Base-by-base conservation (phyloP, 2,797 vertebrate genomes). In the Danio albolineatus region DNA sequence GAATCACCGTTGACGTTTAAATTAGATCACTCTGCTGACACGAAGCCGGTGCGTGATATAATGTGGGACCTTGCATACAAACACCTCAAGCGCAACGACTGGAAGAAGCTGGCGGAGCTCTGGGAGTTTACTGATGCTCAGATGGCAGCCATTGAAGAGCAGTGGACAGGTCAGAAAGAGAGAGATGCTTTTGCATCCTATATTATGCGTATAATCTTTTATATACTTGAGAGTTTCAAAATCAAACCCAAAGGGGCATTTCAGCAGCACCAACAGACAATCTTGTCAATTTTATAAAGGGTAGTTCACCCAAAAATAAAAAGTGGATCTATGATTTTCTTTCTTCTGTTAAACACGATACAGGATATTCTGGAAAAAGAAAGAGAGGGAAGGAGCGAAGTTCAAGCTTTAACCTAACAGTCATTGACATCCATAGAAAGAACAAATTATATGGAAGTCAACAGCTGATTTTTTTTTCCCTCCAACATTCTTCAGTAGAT, bases 61-160 rank as follows among this genome's bases (percentile, higher is more conserved):
- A 91, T 94, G 59, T 98, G 98, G 96, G 93, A 87, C 64, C 84
- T 98, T 86, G 94, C 96, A 1, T 95, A 96, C 66, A 85, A 89
- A 69, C 92, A 94, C 28, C 89, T 97, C 83, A 95, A 95, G 76
- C 91, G 91, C 9, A 76, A 75, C 0, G 93, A 96, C 80, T 97
- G 96, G 96, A 97, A 95, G 90, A 95, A 84, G 83, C 86, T 98
- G 82, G 96, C 98, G 8, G 17, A 82, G 38, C 85, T 89, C 39
- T 97, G 95, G 96, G 84, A 86, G 66, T 99, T 99, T 86, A 95
- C 91, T 0, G 90, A 91, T 12, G 89, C 91, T 48, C 96, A 97
- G 87, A 90, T 97, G 73, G 91, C 86, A 80, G 96, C 95, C 83
- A 96, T 97, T 1, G 92, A 95, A 86, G 92, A 94, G 78, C 96